These are phyloP conservation scores for Spizaetus ornatus DNA, from an alignment of 2,113 vertebrate genomes.

Conservation along the genomic window DNA sequence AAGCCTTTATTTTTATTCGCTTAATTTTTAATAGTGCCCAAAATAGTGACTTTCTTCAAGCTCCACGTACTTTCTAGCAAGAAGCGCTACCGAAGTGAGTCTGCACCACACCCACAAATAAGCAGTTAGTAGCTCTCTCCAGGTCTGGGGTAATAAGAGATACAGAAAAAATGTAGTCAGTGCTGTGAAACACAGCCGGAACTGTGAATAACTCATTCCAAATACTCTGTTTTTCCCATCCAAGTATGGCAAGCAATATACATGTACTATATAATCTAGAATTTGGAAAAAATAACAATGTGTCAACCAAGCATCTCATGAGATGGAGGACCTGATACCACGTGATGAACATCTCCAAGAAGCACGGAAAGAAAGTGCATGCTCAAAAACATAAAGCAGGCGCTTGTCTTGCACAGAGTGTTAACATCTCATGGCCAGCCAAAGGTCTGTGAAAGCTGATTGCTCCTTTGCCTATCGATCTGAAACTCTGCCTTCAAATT, in stretches of 20 bases:
- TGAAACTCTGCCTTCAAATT: neutral
- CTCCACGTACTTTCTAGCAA: neutral
- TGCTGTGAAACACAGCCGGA: neutral
- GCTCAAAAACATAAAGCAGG: neutral
- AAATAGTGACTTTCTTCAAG: neutral
- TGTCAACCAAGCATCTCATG: neutral
- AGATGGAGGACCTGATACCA: neutral
- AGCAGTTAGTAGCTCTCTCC: neutral
- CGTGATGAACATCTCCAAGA: neutral
- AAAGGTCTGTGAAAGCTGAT: neutral
- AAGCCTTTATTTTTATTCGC: neutral
- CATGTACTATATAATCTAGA: neutral
- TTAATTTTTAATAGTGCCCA: neutral
- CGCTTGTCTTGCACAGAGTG: neutral
- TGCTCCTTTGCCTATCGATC: conserved; percentile 9
- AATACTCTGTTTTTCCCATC: neutral
- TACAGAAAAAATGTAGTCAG: neutral
- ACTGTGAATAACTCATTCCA: neutral
- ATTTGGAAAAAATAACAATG: neutral
- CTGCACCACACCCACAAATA: neutral
- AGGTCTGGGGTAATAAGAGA: neutral
- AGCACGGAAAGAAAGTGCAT: rapidly evolving
- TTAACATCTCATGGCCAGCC: neutral
- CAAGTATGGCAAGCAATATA: neutral
- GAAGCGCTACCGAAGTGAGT: neutral